phyloP scores from a whole-genome alignment of 2,888 invertebrate genomes.

The Hypomecis punctinalis region DNA sequence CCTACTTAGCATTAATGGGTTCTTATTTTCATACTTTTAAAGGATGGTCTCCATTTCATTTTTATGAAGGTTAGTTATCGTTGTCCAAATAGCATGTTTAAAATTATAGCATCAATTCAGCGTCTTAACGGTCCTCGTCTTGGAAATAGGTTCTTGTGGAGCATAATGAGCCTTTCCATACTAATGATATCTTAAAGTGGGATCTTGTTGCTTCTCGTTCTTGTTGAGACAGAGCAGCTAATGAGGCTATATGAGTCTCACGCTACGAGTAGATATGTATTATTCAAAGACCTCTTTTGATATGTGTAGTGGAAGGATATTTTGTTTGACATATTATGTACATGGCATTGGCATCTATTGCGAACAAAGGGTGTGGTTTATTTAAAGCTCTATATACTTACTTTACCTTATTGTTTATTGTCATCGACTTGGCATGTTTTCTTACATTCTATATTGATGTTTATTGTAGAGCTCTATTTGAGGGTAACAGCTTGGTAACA shows the following conservation, averaged over 20 bases:
- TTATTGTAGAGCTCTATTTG: too few relatives aligned
- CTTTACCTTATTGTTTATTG: too few relatives aligned
- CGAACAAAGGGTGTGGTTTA: too few relatives aligned
- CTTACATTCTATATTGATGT: too few relatives aligned
- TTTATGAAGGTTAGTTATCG: slow-evolving; percentile 31
- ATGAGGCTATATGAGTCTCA: slow-evolving; percentile 8
- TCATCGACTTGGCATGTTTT: too few relatives aligned
- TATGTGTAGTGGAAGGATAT: neutral
- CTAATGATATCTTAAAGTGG: slow-evolving; percentile 28
- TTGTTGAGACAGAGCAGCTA: slow-evolving; percentile 2
- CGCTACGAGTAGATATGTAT: slow-evolving; percentile 1
- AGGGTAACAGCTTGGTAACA: too few relatives aligned
- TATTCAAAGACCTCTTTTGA: slow-evolving; percentile 4
- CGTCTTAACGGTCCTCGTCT: slow-evolving; percentile 35
- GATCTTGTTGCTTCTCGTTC: slow-evolving; percentile 15
- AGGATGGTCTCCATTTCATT: slow-evolving; percentile 18
- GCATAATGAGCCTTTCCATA: slow-evolving; percentile 30
- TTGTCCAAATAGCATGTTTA: slow-evolving; percentile 34
- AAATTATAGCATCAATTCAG: slow-evolving; percentile 37
- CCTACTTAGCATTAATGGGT: slow-evolving; percentile 19
- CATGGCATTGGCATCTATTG: too few relatives aligned
- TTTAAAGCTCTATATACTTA: too few relatives aligned
- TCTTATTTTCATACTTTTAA: slow-evolving; percentile 22
- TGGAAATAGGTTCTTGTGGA: slow-evolving; percentile 32
- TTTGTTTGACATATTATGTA: neutral